phyloP scores from a whole-genome alignment of 53 echinoderm and acorn worm genomes.

The Luidia sarsii region DNA sequence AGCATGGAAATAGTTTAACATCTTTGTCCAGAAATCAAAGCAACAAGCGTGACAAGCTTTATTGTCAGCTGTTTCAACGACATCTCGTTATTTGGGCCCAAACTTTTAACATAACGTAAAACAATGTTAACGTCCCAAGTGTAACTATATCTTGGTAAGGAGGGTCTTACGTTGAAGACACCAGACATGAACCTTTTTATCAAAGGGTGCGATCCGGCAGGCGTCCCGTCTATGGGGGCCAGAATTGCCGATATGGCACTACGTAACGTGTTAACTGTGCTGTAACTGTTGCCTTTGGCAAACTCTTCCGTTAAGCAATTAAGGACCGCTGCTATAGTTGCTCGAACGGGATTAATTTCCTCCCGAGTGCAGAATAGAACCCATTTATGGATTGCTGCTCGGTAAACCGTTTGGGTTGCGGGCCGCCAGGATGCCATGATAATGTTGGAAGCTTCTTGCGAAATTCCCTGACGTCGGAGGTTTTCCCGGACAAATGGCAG shows the following conservation, averaged over 20 bases:
- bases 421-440: slow-evolving; percentile 43
- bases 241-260: neutral
- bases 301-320: slow-evolving; percentile 6
- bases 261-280: slow-evolving; percentile 9
- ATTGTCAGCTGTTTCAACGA: slow-evolving; percentile 2
- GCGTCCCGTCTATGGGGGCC: neutral
- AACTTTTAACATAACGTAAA: neutral
- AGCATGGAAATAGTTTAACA: slow-evolving; percentile 7
- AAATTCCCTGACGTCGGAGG: neutral
- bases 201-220: slow-evolving; percentile 22
- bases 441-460: slow-evolving; percentile 14
- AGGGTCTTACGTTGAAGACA: slow-evolving; percentile 22
- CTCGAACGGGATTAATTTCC: too few relatives aligned
- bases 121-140: slow-evolving; percentile 32
- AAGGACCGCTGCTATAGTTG: neutral
- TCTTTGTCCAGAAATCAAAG: too few relatives aligned
- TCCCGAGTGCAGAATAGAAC: slow-evolving; percentile 13
- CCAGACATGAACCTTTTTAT: slow-evolving; percentile 39
- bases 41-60: slow-evolving; percentile 3
- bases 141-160: slow-evolving; percentile 4
- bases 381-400: slow-evolving; percentile 15
- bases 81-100: neutral
- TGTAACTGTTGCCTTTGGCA: neutral
- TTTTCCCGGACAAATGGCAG: slow-evolving; percentile 11
- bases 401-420: slow-evolving; percentile 6